Evolutionary conservation across 2,888 invertebrate genomes (phyloP), one percentile per base, ranked within the genome.

Genomic region (Orthosia incerta): DNA sequence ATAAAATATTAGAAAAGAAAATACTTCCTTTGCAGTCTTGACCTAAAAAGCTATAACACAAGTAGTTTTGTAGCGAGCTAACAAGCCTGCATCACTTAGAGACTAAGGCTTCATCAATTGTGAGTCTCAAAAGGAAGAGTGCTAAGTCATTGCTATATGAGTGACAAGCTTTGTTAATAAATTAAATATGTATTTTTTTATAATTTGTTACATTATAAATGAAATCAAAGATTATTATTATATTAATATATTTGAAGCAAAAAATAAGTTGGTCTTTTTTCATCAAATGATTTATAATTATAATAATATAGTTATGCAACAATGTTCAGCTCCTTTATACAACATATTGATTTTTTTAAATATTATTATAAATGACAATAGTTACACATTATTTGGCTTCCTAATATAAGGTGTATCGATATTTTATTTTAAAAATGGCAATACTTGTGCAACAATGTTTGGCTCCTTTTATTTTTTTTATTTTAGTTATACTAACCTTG

Each of bases 401-500:
- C 7, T 31, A 31, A 31, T 31, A 31, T 7, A 31, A 7, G 7
- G 5, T 31, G 4, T 31, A 31, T 26, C 4, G 7, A 7, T 31
- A 3, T 31, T 31, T 31, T 31, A 31, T 7, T 31, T 31, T 7
- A 31, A 31, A 31, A 16, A 45, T 23, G 15, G 13, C 4, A 74
- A 46, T 46, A 20, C 12, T 31, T 74, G 46, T 61, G 61, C 18
- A 62, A 23, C 9, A 39, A 13, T 31, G 26, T 31, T 31, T 31
- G 26, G 3, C 7, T 39, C 9, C 9, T 39, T 9, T 39, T 4
- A 39, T 1, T 39, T 39, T 0, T 39, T 39, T 39, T 39, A 9
- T 39, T 39, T 9, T 1, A 39, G 39, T 39, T 45, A 20, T n/a
- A 79, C 84, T 72, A 72, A 96, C 97, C 97, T 99, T 99, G 83